Percentiles rank a stretch among this genome's conserved stretches.
phyloP scores from a whole-genome alignment of 2,113 vertebrate genomes.

The Xenotilapia leptura region DNA sequence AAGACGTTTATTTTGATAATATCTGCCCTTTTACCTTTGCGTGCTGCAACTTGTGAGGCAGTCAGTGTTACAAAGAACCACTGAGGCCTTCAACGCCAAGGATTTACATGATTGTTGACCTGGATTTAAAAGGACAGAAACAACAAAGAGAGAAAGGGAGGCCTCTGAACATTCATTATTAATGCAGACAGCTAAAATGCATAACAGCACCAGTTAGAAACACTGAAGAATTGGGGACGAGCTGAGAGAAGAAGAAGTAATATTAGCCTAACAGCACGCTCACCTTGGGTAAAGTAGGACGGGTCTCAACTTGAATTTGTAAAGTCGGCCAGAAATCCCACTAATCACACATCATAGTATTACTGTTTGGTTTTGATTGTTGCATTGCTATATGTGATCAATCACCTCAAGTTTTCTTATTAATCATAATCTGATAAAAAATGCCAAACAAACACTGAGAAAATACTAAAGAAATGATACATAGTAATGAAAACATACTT shows the following conservation, averaged over 20 bases:
- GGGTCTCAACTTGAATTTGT: neutral
- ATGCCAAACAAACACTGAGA: neutral
- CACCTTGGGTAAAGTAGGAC: neutral
- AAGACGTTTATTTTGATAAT: neutral
- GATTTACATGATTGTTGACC: slow-evolving; percentile 22
- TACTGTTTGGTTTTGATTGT: neutral
- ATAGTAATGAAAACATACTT: neutral
- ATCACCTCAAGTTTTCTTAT: neutral
- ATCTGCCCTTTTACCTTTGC: neutral
- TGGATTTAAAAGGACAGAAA: slow-evolving; percentile 14
- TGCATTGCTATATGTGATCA: neutral
- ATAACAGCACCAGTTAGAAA: neutral
- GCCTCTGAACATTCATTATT: slow-evolving; percentile 46
- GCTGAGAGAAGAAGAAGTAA: neutral
- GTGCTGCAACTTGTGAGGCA: neutral
- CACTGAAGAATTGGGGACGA: neutral
- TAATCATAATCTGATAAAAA: neutral
- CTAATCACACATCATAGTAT: neutral
- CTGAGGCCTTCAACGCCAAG: neutral
- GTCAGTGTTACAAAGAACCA: neutral
- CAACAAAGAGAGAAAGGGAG: slow-evolving; percentile 4
- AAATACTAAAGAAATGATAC: neutral
- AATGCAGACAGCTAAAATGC: neutral
- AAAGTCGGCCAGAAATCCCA: neutral
- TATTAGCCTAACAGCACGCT: neutral